Conservation (phyloP, 2,797 vertebrate genomes). For the Enteromius thamalakanensis region DNA sequence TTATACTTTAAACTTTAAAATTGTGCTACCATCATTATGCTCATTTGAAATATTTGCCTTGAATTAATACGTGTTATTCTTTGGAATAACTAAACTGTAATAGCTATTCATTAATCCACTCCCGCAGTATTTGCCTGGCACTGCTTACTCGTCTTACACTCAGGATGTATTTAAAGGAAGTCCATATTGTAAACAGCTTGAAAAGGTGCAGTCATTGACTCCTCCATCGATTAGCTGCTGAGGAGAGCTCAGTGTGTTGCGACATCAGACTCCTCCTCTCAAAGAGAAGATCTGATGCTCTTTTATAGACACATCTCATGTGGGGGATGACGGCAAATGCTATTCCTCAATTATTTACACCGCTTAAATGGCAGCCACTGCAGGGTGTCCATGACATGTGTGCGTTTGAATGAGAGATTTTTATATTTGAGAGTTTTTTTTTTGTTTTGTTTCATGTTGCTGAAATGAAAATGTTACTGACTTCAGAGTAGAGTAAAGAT, state of each 20-base stretch:
- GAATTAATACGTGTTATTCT: background rate
- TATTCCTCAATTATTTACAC: constrained; percentile 87
- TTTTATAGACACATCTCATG: constrained; percentile 81
- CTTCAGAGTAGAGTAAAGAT: background rate
- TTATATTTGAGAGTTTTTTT: constrained; percentile 7
- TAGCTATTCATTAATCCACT: background rate
- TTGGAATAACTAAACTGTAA: background rate
- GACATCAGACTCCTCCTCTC: constrained; percentile 38
- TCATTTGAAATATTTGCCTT: background rate
- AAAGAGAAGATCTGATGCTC: constrained; percentile 78
- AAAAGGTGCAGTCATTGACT: constrained; percentile 34
- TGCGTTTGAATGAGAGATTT: constrained; percentile 38
- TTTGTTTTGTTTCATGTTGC: background rate
- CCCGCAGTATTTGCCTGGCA: background rate
- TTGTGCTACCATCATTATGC: background rate
- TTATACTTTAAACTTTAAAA: background rate
- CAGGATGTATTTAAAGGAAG: constrained; percentile 20
- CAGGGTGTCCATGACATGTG: constrained; percentile 66
- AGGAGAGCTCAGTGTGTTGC: constrained; percentile 47
- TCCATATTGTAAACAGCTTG: constrained; percentile 39
- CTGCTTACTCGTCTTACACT: background rate
- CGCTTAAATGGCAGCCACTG: constrained; percentile 86
- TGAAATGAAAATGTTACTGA: background rate
- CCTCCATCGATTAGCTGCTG: constrained; percentile 41
- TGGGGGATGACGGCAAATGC: constrained; percentile 84